Evolutionary conservation across 2,888 invertebrate genomes (phyloP).

Genomic region (Crioceris asparagi): DNA sequence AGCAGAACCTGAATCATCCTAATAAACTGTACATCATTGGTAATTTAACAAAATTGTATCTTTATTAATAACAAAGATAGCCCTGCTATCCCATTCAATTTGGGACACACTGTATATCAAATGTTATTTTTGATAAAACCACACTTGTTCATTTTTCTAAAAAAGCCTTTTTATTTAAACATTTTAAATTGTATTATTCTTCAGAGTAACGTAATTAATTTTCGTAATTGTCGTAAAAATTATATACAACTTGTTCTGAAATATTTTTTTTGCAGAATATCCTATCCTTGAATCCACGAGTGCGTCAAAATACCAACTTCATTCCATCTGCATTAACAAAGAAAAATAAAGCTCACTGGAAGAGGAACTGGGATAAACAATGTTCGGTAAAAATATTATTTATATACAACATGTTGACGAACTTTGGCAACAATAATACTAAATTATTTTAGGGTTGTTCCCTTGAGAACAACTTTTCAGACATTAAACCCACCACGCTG

Average conservation of each 20-base stretch:
- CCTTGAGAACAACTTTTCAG: conserved; percentile 82
- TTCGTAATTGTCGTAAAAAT: not conserved
- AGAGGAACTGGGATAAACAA: conserved; percentile 76
- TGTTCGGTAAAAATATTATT: conserved; percentile 57
- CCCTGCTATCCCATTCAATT: no score
- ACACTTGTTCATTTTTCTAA: no score
- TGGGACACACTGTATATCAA: no score
- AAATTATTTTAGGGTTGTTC: conserved; percentile 48
- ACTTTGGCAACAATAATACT: not conserved
- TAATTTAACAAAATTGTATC: no score
- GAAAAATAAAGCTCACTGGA: conserved; percentile 86
- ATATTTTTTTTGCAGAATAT: conserved; percentile 59
- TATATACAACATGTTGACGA: not conserved
- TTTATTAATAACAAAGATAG: no score
- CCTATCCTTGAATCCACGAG: conserved; percentile 73
- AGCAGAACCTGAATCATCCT: no score
- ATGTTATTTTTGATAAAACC: no score
- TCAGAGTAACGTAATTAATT: not conserved
- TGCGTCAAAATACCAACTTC: conserved; percentile 62
- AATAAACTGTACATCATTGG: no score
- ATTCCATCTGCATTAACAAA: conserved; percentile 82
- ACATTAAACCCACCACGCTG: conserved; percentile 93
- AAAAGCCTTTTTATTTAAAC: no score
- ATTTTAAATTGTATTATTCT: no score
- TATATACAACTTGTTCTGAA: conserved; percentile 2